Evolutionary conservation across 1,140 invertebrate species (phyloP), one percentile per base, ranked within the genome.

Genomic region (Drosophila pseudoobscura): DNA sequence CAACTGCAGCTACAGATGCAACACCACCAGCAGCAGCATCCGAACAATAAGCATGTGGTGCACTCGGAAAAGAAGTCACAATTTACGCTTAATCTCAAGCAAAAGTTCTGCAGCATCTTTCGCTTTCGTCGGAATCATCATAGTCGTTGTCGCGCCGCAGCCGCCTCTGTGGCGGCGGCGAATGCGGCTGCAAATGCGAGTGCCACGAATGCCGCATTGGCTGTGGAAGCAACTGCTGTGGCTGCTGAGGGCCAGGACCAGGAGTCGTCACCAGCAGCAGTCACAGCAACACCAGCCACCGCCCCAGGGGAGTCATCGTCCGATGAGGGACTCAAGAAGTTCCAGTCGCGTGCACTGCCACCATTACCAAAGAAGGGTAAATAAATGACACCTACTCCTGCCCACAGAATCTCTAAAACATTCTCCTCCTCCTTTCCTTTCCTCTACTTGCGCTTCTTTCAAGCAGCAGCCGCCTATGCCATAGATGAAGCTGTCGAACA

Each of bases 101-200:
- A 96, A 88, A 96, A 95, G n/a, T 93, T 97, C 68, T 96, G 96
- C 91, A 96, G 96, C 92, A 94, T 97, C 80, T 96, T 96, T 90
- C 94, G 95, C 75, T 96, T 96, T 90, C 94, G 94, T 50, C 92
- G 80, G 9, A 93, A 75, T 68, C 93, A 78, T 79, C 92, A 89
- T 50, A 89, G 50, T 78, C 89, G 93, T 39, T 92, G 70, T 50
- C 80, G 89, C 2, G 44, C 11, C 8, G 55, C 44, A 31, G 31
- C 57, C 29, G 60, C 22, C 47, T 31, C 11, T 45, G 61, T 52
- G 2, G 26, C 74, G 6, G 51, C 62, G 4, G 53, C 39, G 9
- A 15, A 57, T 6, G 57, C 53, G 11, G 51, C 50, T 13, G 41
- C 50, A 8, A 31, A 52, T 24, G 43, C 63, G 11, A 39, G 46